Conservation (phyloP, 2,888 invertebrate species). For the Oscheius sp. region DNA sequence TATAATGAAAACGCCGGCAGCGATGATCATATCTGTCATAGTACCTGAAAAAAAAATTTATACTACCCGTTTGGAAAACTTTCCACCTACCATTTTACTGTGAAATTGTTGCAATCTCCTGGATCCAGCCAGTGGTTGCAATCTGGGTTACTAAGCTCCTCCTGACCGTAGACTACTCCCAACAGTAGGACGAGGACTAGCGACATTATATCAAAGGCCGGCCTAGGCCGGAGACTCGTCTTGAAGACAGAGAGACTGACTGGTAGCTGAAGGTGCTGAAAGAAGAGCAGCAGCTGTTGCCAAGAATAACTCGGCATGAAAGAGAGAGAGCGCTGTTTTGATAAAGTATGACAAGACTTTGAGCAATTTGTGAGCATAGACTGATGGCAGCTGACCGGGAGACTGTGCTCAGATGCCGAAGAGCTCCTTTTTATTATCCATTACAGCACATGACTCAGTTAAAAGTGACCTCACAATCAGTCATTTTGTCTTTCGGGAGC, state of each 20-base stretch:
- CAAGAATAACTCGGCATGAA: constrained; percentile 11
- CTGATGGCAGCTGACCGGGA: constrained; percentile 34
- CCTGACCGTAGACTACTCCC: constrained; percentile 38
- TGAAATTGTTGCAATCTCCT: constrained; percentile 62
- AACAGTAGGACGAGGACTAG: constrained; percentile 2
- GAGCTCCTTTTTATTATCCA: constrained; percentile 27
- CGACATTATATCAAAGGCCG: neutral
- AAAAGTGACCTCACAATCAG: constrained; percentile 29
- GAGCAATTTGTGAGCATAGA: constrained; percentile 25
- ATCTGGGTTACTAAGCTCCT: constrained; percentile 54
- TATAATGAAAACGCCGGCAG: constrained; percentile 62
- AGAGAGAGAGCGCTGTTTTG: constrained; percentile 5
- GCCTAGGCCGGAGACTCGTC: constrained; percentile 11
- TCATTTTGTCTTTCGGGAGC: constrained; percentile 32
- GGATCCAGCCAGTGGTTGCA: constrained; percentile 64
- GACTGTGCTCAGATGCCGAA: constrained; percentile 3
- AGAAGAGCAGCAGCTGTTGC: constrained; percentile 26
- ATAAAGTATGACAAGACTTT: constrained; percentile 10
- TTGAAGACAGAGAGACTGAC: neutral
- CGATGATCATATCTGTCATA: constrained; percentile 64
- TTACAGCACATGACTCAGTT: constrained; percentile 34
- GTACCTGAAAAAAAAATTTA: constrained; percentile 37
- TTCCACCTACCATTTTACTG: constrained; percentile 55
- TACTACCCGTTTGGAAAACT: neutral
- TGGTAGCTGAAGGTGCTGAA: neutral